A percentile compares a stretch with the other conserved stretches of the same genome.
phyloP scores from a whole-genome alignment of 2,113 vertebrate genomes.

The Sinosuthora webbiana region DNA sequence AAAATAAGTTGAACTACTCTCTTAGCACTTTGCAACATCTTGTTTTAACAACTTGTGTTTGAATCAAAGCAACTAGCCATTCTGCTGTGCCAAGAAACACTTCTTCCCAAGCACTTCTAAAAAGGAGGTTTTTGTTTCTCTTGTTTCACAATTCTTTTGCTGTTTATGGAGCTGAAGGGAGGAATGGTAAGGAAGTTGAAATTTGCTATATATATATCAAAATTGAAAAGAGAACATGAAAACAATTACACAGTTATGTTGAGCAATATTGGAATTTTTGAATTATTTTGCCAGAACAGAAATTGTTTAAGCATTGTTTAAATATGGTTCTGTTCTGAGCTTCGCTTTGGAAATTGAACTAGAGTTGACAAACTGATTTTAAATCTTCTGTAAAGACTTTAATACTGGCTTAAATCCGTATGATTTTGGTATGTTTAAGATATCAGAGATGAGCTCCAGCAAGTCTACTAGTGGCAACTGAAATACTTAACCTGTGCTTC shows the following conservation, averaged over 20 bases:
- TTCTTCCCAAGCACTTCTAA: not conserved
- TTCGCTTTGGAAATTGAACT: not conserved
- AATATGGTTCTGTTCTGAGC: not conserved
- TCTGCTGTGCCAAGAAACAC: constrained; percentile 35
- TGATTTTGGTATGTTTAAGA: not conserved
- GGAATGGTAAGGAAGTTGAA: not conserved
- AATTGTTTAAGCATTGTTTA: not conserved
- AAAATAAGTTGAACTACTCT: not conserved
- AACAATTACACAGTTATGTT: not conserved
- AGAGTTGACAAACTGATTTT: not conserved
- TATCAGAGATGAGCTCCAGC: not conserved
- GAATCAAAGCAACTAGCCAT: not conserved
- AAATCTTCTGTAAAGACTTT: not conserved
- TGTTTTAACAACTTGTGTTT: constrained; percentile 7
- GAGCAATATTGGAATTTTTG: not conserved
- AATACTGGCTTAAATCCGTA: not conserved
- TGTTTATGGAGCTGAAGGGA: not conserved
- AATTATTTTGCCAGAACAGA: not conserved
- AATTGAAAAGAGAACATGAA: not conserved
- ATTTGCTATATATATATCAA: not conserved
- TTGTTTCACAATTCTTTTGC: constrained; percentile 15
- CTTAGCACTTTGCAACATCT: not conserved
- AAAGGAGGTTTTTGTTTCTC: not conserved
- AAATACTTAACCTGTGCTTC: not conserved
- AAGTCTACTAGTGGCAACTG: not conserved